These are phyloP conservation scores for Stegastes partitus DNA, from an alignment of 2,113 vertebrate genomes.

Conservation along the genomic window DNA sequence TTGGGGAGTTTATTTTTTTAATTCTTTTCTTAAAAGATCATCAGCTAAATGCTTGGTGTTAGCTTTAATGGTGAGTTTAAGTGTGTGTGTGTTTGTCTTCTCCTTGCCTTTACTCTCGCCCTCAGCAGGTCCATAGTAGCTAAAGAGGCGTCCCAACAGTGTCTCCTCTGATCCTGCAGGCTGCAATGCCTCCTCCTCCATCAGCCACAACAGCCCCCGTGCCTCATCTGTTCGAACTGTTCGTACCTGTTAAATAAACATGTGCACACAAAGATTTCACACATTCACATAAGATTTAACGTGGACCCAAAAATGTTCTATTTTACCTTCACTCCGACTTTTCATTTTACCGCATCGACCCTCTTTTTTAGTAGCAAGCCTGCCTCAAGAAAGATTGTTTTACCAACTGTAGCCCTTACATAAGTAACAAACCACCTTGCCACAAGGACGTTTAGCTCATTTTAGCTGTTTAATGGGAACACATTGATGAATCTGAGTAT, in stretches of 20 bases:
- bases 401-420: neutral
- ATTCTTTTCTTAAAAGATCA: neutral
- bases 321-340: constrained; percentile 4
- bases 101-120: constrained; percentile 89
- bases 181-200: constrained; percentile 94
- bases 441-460: constrained; percentile 30
- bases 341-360: neutral
- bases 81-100: neutral
- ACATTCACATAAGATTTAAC: neutral
- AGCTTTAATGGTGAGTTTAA: neutral
- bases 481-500: constrained; percentile 23
- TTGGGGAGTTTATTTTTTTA: neutral
- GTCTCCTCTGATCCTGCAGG: constrained; percentile 90
- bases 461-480: constrained; percentile 34
- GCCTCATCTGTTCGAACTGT: constrained; percentile 90
- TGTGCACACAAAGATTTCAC: constrained; percentile 2
- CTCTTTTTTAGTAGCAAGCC: neutral
- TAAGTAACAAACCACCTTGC: constrained; percentile 21
- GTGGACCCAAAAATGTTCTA: neutral
- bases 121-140: constrained; percentile 94
- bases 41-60: neutral
- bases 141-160: constrained; percentile 92
- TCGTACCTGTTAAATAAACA: constrained; percentile 85
- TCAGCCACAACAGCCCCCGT: constrained; percentile 93
- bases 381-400: constrained; percentile 3